Percentiles rank a stretch among this genome's conserved stretches.
phyloP scores from a whole-genome alignment of 30 jellyfish, hydroid and myxozoan genomes.

The Aurelia sp. region DNA sequence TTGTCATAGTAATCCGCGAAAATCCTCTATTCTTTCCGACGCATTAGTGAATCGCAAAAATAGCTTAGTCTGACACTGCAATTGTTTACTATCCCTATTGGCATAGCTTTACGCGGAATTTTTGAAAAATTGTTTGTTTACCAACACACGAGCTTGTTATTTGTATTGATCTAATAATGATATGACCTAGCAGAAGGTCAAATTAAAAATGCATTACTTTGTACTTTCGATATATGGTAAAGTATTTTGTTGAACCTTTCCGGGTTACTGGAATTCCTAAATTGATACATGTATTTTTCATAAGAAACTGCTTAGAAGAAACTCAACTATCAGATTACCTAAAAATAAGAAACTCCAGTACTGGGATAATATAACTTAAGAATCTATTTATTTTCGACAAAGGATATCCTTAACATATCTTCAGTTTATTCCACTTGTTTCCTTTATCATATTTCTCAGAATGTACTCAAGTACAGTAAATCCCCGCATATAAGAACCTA shows the following conservation, averaged over 20 bases:
- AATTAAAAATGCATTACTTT: not conserved
- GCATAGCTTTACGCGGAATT: constrained; percentile 2
- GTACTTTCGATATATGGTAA: too few species aligned
- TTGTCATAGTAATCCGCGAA: constrained; percentile 42
- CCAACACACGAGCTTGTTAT: not conserved
- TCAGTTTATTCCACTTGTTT: too few species aligned
- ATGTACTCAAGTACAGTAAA: too few species aligned
- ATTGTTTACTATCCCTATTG: constrained; percentile 1
- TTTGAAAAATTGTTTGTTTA: not conserved
- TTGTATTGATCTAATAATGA: not conserved
- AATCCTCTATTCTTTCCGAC: constrained; percentile 44
- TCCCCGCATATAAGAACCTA: too few species aligned
- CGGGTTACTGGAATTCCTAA: too few species aligned
- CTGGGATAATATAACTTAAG: too few species aligned
- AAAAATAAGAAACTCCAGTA: too few species aligned
- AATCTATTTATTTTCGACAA: too few species aligned
- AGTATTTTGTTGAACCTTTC: too few species aligned
- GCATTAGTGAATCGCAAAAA: constrained; percentile 48
- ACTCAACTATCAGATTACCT: not conserved
- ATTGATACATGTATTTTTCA: too few species aligned
- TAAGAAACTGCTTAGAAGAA: not conserved
- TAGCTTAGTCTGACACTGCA: not conserved
- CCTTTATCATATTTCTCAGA: too few species aligned
- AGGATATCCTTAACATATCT: too few species aligned
- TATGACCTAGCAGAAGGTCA: not conserved